These are phyloP conservation scores for Ichneumoninae sp. DNA, from an alignment of 2,888 invertebrate species.

Conservation along the genomic window DNA sequence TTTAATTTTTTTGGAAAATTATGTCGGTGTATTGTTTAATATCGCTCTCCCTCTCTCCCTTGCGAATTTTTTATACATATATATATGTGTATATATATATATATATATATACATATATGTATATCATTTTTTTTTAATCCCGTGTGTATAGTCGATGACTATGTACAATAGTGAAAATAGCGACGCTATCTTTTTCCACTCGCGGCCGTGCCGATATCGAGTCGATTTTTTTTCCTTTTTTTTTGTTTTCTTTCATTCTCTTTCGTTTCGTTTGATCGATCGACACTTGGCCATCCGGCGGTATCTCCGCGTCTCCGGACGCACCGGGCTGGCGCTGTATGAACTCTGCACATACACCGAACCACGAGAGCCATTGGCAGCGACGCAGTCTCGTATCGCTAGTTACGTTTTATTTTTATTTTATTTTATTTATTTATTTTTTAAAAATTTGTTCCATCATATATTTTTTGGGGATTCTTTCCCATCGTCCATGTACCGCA, in stretches of 20 bases:
- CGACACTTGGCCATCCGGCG: conserved; percentile 40
- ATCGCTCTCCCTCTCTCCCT: neutral
- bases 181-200: conserved; percentile 30
- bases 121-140: neutral
- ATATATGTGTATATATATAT: no score
- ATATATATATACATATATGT: no score
- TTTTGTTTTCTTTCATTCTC: conserved; percentile 17
- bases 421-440: neutral
- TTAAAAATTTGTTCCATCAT: neutral
- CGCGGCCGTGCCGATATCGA: conserved; percentile 7
- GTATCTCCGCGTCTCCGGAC: conserved; percentile 26
- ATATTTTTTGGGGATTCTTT: neutral
- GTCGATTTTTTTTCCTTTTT: neutral
- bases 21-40: neutral
- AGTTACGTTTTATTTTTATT: neutral
- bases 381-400: conserved; percentile 16
- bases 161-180: conserved; percentile 44
- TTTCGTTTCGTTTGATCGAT: conserved; percentile 33
- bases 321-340: neutral
- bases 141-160: conserved; percentile 11
- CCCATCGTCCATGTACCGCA: neutral
- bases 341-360: conserved; percentile 11
- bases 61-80: neutral
- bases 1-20: neutral
- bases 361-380: neutral